Evolutionary conservation across 1,140 invertebrate species (phyloP).

Genomic region (Aphidius ervi): DNA sequence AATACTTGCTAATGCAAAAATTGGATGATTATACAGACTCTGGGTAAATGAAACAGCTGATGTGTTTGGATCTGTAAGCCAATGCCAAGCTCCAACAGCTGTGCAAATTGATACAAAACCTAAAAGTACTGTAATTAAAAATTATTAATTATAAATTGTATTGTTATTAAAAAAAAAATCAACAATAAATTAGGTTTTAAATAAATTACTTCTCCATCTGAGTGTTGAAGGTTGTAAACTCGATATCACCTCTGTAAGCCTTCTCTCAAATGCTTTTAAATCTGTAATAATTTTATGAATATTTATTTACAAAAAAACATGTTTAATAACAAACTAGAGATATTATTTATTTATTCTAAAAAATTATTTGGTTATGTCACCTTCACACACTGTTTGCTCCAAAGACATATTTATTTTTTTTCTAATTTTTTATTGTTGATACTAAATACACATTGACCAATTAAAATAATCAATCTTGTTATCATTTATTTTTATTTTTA

Average conservation of each 20-base stretch:
- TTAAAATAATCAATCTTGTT: too few relatives aligned
- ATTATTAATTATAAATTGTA: background rate
- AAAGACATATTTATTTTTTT: slow-evolving; percentile 57
- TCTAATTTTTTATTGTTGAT: too few relatives aligned
- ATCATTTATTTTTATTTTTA: too few relatives aligned
- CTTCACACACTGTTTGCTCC: slow-evolving; percentile 73
- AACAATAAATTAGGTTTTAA: background rate
- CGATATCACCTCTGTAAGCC: slow-evolving; percentile 93
- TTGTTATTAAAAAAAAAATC: background rate
- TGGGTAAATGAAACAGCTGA: slow-evolving; percentile 82
- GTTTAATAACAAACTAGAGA: background rate
- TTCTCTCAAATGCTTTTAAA: slow-evolving; percentile 92
- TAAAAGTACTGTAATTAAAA: slow-evolving; percentile 70
- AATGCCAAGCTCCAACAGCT: slow-evolving; percentile 88
- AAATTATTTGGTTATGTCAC: slow-evolving; percentile 41
- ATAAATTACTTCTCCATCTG: slow-evolving; percentile 83
- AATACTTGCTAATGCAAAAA: slow-evolving; percentile 88
- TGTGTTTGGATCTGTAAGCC: slow-evolving; percentile 88
- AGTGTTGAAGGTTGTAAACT: slow-evolving; percentile 86
- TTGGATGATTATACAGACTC: slow-evolving; percentile 91
- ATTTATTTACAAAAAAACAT: slow-evolving; percentile 22
- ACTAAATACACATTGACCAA: too few relatives aligned
- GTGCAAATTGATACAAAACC: slow-evolving; percentile 82
- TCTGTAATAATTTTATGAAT: slow-evolving; percentile 64
- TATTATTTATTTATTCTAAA: background rate